phyloP scores from a whole-genome alignment of 2,888 invertebrate genomes.

The Blastobasis adustella region DNA sequence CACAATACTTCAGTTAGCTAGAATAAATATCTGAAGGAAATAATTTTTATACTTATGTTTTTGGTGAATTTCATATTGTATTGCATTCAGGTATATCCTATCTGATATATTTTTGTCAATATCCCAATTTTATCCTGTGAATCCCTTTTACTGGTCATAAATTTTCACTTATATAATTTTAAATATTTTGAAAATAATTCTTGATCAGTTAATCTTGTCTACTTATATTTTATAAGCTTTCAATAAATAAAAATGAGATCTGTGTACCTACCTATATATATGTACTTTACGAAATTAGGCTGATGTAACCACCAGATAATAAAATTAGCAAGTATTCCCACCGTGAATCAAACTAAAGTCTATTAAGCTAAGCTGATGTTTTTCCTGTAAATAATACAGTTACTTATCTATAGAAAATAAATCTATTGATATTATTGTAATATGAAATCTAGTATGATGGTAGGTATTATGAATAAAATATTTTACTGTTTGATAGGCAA shows the following conservation, averaged over 20 bases:
- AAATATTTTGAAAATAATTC: too few species aligned
- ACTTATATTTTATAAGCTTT: not conserved
- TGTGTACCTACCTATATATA: not conserved
- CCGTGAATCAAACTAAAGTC: slow-evolving; percentile 63
- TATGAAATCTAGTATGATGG: slow-evolving; percentile 24
- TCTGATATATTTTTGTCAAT: too few species aligned
- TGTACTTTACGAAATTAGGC: slow-evolving; percentile 29
- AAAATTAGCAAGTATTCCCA: slow-evolving; percentile 64
- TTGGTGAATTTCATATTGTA: too few species aligned
- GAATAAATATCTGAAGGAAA: too few species aligned
- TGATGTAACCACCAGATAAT: slow-evolving; percentile 62
- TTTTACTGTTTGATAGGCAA: slow-evolving; percentile 6
- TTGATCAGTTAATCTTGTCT: not conserved
- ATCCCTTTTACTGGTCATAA: too few species aligned
- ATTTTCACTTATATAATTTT: too few species aligned
- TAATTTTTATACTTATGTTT: too few species aligned
- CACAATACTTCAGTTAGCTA: too few species aligned
- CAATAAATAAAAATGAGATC: too few species aligned
- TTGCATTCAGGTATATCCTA: too few species aligned
- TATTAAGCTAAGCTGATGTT: slow-evolving; percentile 46
- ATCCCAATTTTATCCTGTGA: too few species aligned
- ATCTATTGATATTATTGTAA: slow-evolving; percentile 5
- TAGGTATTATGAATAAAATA: slow-evolving; percentile 18
- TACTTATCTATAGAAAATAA: slow-evolving; percentile 36
- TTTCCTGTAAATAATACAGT: slow-evolving; percentile 46